Evolutionary conservation across 2,888 invertebrate genomes (phyloP), one percentile per base, ranked within the genome.

Genomic region (Norana najaformis): DNA sequence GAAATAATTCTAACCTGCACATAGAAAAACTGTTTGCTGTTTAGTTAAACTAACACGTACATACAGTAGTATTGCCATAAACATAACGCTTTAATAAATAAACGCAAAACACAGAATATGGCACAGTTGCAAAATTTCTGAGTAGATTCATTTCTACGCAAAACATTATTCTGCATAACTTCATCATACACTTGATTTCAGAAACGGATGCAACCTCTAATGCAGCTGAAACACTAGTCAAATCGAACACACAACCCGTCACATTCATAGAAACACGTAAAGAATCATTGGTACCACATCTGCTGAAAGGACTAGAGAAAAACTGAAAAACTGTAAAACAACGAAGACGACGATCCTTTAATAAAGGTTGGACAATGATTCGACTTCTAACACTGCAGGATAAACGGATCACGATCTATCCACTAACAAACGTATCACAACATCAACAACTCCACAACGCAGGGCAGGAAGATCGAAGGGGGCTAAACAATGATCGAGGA

Each of bases 331-430:
- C 69, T 3, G 69, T 69, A 30, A 69, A 69, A 69, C 69, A n/a
- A n/a, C 36, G 85, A 83, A 36, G 5, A 36, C 35, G 85, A 34
- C 37, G 34, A 85, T 85, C 37, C n/a, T 39, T 88, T 88, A 30
- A 20, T 16, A 39, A 39, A 13, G 1, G 16, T 18, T 88, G 88
- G 38, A 38, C 34, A 47, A 88, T 88, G 88, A 34, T 39, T 38
- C 41, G 88, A 41, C 38, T 47, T 36, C 69, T 53, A 89, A 89
- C 6, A 69, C 89, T 53, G 47, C 47, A 89, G 69, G 69, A 36
- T 39, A 89, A 89, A 88, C 88, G 16, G 34, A 13, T 88, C 36
- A 37, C 88, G 36, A 88, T 85, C 36, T 85, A 85, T 34, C 18
- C 85, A 36, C 85, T 85, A 85, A 85, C 85, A 85, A 23, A 85